These are phyloP conservation scores for Elgonia sp. DNA, from an alignment of 2,888 invertebrate species.

Conservation along the genomic window DNA sequence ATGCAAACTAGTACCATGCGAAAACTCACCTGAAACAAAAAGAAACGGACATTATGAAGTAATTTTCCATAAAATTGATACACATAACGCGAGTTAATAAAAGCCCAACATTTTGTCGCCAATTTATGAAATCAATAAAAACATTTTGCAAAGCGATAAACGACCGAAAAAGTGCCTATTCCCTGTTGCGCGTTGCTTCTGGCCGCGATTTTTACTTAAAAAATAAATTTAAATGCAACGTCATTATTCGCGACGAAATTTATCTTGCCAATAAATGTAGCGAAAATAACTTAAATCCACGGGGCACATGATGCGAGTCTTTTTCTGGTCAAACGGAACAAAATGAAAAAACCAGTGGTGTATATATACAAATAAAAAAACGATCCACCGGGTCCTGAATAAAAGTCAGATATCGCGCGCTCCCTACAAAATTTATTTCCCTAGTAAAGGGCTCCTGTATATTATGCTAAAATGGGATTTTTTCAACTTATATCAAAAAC, in stretches of 20 bases:
- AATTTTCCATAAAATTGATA: slow-evolving; percentile 56
- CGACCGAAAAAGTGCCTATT: neutral
- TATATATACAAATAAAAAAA: slow-evolving; percentile 23
- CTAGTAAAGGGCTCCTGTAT: slow-evolving; percentile 40
- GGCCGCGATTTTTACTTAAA: slow-evolving; percentile 40
- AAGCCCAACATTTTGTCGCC: slow-evolving; percentile 18
- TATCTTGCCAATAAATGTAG: slow-evolving; percentile 65
- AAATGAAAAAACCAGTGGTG: slow-evolving; percentile 4
- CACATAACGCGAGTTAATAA: slow-evolving; percentile 43
- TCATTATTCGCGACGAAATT: slow-evolving; percentile 61
- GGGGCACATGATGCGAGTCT: slow-evolving; percentile 35
- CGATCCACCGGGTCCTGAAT: slow-evolving; percentile 35
- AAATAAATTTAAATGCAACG: slow-evolving; percentile 55
- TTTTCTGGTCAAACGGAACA: slow-evolving; percentile 24
- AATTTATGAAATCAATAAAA: slow-evolving; percentile 61
- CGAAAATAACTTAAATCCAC: slow-evolving; percentile 66
- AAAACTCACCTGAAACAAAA: slow-evolving; percentile 83
- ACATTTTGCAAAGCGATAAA: slow-evolving; percentile 33
- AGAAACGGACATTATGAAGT: slow-evolving; percentile 57
- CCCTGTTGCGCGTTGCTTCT: neutral
- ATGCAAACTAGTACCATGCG: slow-evolving; percentile 71
- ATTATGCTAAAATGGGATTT: slow-evolving; percentile 20
- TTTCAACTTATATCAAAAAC: neutral
- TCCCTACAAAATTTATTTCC: slow-evolving; percentile 64
- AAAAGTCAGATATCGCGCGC: slow-evolving; percentile 66